Evolutionary conservation across 1,140 invertebrate species (phyloP), one percentile per base, ranked within the genome.

Genomic region (Drosophila hydei): DNA sequence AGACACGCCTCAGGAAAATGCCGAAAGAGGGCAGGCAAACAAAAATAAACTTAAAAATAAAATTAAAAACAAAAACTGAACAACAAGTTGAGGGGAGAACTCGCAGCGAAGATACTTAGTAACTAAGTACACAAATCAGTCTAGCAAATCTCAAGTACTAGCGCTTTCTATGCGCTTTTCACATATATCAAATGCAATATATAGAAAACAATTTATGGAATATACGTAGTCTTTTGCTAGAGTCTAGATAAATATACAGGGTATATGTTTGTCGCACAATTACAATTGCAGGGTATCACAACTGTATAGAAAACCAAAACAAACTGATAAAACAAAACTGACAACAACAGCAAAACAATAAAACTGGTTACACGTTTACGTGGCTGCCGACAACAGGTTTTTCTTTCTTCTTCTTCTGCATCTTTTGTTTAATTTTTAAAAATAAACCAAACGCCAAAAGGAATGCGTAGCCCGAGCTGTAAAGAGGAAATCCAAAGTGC

Each of bases 291-390:
- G 23, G 14, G 42, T 36, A 60, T 60, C 25, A 42, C 42, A 18
- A 52, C 11, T 42, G 50, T 36, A 45, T 60, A 68, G n/a, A 50
- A 43, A 60, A 60, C 47, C 18, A 72, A 67, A 47, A 65, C 62
- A 67, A 72, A 64, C 56, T 51, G 48, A 83, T 63, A 83, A 75
- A 68, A 40, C 27, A 50, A 63, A 62, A 56, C 64, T 23, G 43
- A 60, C 27, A 61, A 42, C n/a, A 50, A 45, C 14, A 56, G 36
- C 27, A 51, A 33, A 33, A 33, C 30, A 33, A 33, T 33, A 76
- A 85, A 77, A 87, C 81, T 56, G 77, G 81, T 87, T 87, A 40
- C 27, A 4, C 45, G 9, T 12, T 33, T 33, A 12, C 9, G 23
- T n/a, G 42, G 5, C 47, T 38, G 40, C 40, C n/a, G 47, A 54